A percentile compares a stretch with the other conserved stretches of the same genome.
Conservation (phyloP, 2,113 vertebrate genomes). For the Mastomys natalensis region DNA sequence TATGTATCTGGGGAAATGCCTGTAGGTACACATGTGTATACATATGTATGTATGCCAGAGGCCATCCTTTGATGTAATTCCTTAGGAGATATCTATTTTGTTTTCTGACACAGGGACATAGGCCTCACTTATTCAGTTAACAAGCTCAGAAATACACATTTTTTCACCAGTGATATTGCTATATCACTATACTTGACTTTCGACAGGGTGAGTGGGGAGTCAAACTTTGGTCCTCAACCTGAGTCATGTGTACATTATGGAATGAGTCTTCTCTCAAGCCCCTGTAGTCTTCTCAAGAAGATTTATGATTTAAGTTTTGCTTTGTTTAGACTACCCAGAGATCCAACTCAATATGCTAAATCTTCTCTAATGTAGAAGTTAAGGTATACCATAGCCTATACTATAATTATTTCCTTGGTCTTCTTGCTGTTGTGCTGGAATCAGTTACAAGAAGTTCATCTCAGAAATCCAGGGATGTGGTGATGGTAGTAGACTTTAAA, state of each 20-base stretch:
- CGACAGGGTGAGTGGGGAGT: not conserved
- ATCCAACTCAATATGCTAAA: not conserved
- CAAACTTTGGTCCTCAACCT: not conserved
- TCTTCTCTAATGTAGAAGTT: not conserved
- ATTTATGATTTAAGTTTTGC: not conserved
- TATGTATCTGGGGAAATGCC: not conserved
- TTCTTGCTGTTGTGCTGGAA: not conserved
- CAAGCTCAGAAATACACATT: fast-evolving
- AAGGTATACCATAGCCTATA: not conserved
- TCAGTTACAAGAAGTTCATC: not conserved
- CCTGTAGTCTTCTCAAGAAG: not conserved
- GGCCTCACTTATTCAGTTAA: not conserved
- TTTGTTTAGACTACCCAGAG: not conserved
- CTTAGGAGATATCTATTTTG: not conserved
- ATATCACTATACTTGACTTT: not conserved
- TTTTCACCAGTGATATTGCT: not conserved
- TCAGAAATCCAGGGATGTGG: not conserved
- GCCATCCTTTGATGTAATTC: not conserved
- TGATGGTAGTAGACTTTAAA: not conserved
- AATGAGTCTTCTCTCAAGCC: not conserved
- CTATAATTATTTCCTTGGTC: not conserved
- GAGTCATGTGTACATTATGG: no score
- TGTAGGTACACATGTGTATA: not conserved
- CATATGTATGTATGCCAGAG: not conserved
- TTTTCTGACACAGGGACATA: not conserved